Evolutionary conservation across 2,888 invertebrate genomes (phyloP).

Genomic region (Polymixis lichenea): DNA sequence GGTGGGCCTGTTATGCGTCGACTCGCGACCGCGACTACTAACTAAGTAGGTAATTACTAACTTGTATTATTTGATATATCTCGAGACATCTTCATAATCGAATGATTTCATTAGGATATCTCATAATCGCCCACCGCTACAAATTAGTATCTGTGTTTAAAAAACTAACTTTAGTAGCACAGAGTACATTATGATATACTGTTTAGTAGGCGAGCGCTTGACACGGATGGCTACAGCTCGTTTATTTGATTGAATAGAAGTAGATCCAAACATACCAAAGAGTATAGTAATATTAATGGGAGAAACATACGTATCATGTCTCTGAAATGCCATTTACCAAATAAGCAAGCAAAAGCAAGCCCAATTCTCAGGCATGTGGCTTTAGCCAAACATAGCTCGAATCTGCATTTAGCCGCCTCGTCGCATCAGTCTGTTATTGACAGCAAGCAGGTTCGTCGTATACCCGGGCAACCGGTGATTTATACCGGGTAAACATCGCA

Average conservation of each 20-base stretch:
- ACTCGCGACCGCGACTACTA: too few relatives aligned
- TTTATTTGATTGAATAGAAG: neutral
- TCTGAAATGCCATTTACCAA: constrained; percentile 28
- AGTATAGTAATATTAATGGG: too few relatives aligned
- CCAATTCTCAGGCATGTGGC: constrained; percentile 36
- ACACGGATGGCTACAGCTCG: too few relatives aligned
- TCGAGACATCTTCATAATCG: too few relatives aligned
- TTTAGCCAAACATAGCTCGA: constrained; percentile 63
- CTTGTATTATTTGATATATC: too few relatives aligned
- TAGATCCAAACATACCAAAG: too few relatives aligned
- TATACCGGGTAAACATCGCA: constrained; percentile 82
- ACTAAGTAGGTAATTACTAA: too few relatives aligned
- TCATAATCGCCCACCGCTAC: too few relatives aligned
- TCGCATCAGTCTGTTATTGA: constrained; percentile 75
- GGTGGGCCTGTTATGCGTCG: too few relatives aligned
- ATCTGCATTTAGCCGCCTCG: constrained; percentile 74
- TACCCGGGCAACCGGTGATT: constrained; percentile 64
- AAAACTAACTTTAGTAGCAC: neutral
- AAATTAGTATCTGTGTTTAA: too few relatives aligned
- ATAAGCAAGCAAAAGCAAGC: constrained; percentile 12
- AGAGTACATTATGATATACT: too few relatives aligned
- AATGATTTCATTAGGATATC: too few relatives aligned
- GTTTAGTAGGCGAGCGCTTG: neutral
- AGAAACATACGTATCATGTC: neutral
- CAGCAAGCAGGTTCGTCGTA: constrained; percentile 75